Conservation (phyloP, 2,113 vertebrate species). For the Artemisiospiza belli region DNA sequence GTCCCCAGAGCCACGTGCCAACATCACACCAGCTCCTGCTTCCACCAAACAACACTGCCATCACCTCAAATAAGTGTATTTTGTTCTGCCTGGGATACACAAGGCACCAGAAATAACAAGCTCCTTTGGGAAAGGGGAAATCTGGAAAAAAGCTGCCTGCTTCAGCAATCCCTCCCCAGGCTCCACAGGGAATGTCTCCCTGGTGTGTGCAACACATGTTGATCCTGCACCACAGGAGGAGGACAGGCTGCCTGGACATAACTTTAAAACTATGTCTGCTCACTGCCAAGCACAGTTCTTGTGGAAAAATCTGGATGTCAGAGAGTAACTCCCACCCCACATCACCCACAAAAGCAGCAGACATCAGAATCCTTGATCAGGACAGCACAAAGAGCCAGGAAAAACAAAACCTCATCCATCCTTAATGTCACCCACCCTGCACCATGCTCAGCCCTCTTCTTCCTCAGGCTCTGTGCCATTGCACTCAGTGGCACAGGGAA, state of each 20-base stretch:
- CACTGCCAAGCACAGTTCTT: neutral
- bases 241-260: neutral
- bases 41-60: neutral
- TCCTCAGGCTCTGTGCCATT: neutral
- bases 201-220: neutral
- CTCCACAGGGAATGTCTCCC: neutral
- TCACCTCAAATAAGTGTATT: neutral
- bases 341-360: neutral
- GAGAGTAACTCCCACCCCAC: neutral
- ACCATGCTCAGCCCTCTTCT: neutral
- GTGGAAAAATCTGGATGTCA: neutral
- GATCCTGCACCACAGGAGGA: neutral
- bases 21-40: neutral
- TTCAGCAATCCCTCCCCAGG: neutral
- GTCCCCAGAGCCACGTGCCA: neutral
- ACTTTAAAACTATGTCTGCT: neutral
- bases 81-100: neutral
- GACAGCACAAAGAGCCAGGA: neutral
- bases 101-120: conserved; percentile 20
- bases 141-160: neutral
- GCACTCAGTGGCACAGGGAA: neutral
- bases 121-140: neutral
- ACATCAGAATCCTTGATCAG: neutral
- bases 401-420: neutral
- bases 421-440: neutral